Conservation (phyloP, 2,113 vertebrate genomes). For the Saccopteryx bilineata region DNA sequence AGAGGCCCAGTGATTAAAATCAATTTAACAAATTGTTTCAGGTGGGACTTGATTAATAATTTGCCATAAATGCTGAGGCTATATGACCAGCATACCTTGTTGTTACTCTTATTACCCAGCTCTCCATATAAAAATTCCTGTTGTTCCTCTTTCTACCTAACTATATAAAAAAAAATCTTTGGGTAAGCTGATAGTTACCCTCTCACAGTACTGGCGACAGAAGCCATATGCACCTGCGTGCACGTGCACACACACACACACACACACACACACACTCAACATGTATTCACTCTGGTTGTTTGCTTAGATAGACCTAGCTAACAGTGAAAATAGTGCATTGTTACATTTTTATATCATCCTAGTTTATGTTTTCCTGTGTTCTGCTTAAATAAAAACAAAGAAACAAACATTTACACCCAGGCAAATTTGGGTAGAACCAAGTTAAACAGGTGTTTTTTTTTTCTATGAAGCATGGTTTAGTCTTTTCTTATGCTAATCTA, state of each 20-base stretch:
- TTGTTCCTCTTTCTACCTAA: neutral
- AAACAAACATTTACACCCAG: neutral
- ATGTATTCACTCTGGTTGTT: neutral
- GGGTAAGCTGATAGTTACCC: neutral
- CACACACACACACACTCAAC: neutral
- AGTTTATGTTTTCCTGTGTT: neutral
- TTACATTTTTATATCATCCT: neutral
- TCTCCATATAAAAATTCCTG: constrained; percentile 62
- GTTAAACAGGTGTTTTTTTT: neutral
- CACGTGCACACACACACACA: fast-evolving
- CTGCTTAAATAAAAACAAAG: neutral
- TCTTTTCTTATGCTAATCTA: neutral
- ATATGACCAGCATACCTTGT: constrained; percentile 90
- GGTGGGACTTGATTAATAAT: constrained; percentile 94
- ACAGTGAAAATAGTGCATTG: neutral
- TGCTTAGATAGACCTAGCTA: neutral
- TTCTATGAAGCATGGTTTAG: neutral
- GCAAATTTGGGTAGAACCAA: neutral
- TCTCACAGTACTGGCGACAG: neutral
- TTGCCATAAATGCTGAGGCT: constrained; percentile 88
- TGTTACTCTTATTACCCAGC: constrained; percentile 69
- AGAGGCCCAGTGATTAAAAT: constrained; percentile 94
- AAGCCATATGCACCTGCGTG: fast-evolving
- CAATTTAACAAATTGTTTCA: constrained; percentile 94
- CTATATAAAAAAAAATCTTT: neutral